Evolutionary conservation across 2,888 invertebrate genomes (phyloP), one percentile per base, ranked within the genome.

Genomic region (Pemphredon lugubris): DNA sequence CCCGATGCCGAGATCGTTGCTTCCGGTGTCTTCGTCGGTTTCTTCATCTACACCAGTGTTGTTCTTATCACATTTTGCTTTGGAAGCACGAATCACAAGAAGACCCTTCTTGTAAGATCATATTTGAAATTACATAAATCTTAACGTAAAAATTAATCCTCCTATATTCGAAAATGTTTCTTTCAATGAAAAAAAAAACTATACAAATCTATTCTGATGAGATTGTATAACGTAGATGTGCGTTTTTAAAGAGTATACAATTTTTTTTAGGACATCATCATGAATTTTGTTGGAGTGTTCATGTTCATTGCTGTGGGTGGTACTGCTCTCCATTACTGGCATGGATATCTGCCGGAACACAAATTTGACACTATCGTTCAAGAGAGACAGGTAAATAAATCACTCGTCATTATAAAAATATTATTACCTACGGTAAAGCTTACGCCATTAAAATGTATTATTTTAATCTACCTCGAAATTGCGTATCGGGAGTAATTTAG

Each of bases 1-100:
- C 94, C 96, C 0, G 96, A 96, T 84, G 95, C 95, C 14, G 96
- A 97, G 91, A 96, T 96, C 73, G 94, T 97, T 0, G 96, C 96
- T 0, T 96, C 96, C 0, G 96, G 96, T 6, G 94, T 96, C 2
- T 94, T 96, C 79, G 95, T 97, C 4, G 96, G 96, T 13, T 97
- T 94, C 89, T 93, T 96, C 83, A 94, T 97, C 63, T 97, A 96
- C 90, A 96, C 96, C 0, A 91, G 92, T 1, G 95, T 95, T 0
- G 94, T 95, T 50, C 90, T 96, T 37, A 92, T 96, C 81, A 94
- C 95, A 0, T 94, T 92, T 86, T 92, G 95, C 60, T 96, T 96
- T 84, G 95, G 95, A 5, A 93, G 93, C 51, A 94, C 94, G 37
- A 94, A 95, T 69, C 95, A 96, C 86, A 96, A 96, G 90, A 93